Conservation (phyloP, 2,113 vertebrate species). For the Dicerorhinus sumatrensis region DNA sequence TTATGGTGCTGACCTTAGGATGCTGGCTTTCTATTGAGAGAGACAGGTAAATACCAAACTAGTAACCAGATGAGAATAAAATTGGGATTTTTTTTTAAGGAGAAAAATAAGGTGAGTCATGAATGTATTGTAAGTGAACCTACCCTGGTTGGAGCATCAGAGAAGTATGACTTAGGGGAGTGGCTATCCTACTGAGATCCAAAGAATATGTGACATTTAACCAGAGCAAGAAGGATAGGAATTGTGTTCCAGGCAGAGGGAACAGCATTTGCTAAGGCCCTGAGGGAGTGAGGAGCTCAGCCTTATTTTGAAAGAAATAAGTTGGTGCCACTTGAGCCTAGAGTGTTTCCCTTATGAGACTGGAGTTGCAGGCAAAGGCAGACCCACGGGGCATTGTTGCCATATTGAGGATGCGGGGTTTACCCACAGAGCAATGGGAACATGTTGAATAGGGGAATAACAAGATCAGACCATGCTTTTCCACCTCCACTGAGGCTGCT, state of each 20-base stretch:
- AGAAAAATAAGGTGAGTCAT: neutral
- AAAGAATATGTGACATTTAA: neutral
- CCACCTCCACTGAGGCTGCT: neutral
- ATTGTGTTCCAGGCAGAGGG: neutral
- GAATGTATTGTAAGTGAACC: neutral
- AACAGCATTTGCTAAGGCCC: neutral
- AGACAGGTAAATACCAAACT: neutral
- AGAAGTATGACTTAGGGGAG: neutral
- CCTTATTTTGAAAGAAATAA: neutral
- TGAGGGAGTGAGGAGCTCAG: neutral
- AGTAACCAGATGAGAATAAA: neutral
- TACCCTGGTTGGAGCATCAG: neutral
- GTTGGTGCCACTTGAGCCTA: neutral
- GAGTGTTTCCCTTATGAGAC: too few relatives aligned
- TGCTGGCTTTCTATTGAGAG: neutral
- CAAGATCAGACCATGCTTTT: neutral
- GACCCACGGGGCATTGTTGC: neutral
- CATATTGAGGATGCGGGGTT: fast-evolving
- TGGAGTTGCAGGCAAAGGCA: neutral
- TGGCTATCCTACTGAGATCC: neutral
- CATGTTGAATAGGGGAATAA: fast-evolving
- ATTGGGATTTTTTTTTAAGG: neutral
- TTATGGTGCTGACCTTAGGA: neutral
- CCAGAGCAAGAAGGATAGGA: neutral
- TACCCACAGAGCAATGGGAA: neutral